Evolutionary conservation across 1,140 invertebrate genomes (phyloP), one percentile per base, ranked within the genome.

Genomic region (Sycobia sp.): DNA sequence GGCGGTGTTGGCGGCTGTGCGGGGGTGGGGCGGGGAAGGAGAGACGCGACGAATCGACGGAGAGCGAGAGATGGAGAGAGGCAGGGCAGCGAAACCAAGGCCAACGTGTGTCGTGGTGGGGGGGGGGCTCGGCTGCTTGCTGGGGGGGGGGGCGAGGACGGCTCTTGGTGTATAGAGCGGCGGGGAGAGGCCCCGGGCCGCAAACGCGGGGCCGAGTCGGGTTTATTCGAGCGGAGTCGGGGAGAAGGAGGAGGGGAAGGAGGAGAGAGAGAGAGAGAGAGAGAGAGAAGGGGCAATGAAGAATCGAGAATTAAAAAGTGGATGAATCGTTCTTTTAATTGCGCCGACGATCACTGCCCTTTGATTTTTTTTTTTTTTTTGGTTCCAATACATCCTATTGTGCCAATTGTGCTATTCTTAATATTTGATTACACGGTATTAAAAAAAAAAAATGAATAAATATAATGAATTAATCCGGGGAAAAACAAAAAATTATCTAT

Each of bases 51-150:
- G 60, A 29, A 32, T 11, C 29, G 29, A 32, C n/a, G n/a, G 18
- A 25, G 53, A 39, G 13, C 16, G 25, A 2, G 50, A 18, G 43
- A 44, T 11, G 36, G 10, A 23, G 27, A 29, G 55, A 32, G 32
- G 29, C n/a, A 8, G 50, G 43, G 29, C 36, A 23, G n/a, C 32
- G 20, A 49, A 63, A 29, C 67, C 75, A 76, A 77, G 75, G 75
- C 68, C 71, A 73, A 72, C 73, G 43, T 75, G 72, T 75, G 68
- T 69, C 61, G 67, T 23, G 16, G 36, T 20, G n/a, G 29, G 29
- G 29, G 5, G 38, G 18, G 58, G 67, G 69, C 65, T 71, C 43
- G 68, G 50, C 20, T 46, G 29, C 29, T n/a, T 25, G 23, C 22
- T 5, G 29, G 27, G 47, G 54, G 38, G 58, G 54, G 32, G 57